Evolutionary conservation across 2,888 invertebrate genomes (phyloP), one percentile per base, ranked within the genome.

Genomic region (Hecatera dysodea): DNA sequence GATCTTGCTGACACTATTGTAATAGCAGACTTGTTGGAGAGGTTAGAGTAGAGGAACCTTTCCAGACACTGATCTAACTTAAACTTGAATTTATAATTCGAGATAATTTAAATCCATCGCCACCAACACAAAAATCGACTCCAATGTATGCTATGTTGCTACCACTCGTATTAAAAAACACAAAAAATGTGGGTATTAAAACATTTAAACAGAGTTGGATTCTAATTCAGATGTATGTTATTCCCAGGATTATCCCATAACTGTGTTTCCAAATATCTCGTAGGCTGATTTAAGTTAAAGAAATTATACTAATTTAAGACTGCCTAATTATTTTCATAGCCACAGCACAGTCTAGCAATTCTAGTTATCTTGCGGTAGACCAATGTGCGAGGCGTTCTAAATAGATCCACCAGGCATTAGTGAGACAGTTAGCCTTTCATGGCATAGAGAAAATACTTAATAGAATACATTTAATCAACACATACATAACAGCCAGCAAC

Each of bases 361-460:
- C 33, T 63, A 46, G 29, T 9, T 55, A 55, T 42, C 22, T 64
- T 80, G 77, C 33, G 80, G 77, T 80, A 36, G 6, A 33, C 50
- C 46, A 52, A 42, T 22, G 29, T 55, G 2, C 24, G 11, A 17
- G 44, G 17, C 24, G 17, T 56, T 70, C 9, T 27, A 42, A 33
- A 46, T 33, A 52, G 5, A 72, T 29, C 57, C 22, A 60, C 0
- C 12, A 8, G 27, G 12, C 24, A 36, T 71, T 22, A 70, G 27
- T 27, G n/a, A 67, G 19, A 5, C 8, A n/a, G 39, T n/a, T n/a
- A 29, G n/a, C 1, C 44, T 57, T 33, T 9, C 46, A 52, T 17
- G 53, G 46, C 4, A 39, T 39, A 7, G 3, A 39, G 39, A 39
- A 39, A 39, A 39, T n/a, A n/a, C n/a, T n/a, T 9, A 9, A 17